Percentiles rank a stretch among this genome's conserved stretches.
phyloP scores from a whole-genome alignment of 2,888 invertebrate species.

The Cephonodes hylas region DNA sequence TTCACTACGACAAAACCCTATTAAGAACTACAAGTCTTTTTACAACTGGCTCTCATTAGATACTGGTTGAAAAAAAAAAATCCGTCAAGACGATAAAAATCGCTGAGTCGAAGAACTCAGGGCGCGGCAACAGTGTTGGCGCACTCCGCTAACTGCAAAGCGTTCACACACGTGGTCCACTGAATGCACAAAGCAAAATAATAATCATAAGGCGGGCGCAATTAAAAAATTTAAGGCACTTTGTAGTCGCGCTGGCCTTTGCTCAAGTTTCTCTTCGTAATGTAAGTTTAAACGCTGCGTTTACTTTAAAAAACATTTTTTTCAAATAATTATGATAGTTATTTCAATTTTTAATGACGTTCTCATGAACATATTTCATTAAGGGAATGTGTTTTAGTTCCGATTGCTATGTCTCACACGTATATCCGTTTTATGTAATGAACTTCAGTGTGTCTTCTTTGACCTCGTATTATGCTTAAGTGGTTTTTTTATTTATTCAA shows the following conservation, averaged over 20 bases:
- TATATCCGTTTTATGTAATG: not conserved
- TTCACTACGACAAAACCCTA: too few relatives aligned
- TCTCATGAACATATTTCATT: constrained; percentile 19
- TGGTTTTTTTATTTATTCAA: not conserved
- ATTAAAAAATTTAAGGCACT: constrained; percentile 81
- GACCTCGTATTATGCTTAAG: not conserved
- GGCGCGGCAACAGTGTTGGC: constrained; percentile 19
- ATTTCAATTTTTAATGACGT: constrained; percentile 36
- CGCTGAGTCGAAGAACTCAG: not conserved
- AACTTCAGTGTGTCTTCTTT: not conserved
- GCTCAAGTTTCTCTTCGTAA: constrained; percentile 44
- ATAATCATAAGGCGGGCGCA: constrained; percentile 73
- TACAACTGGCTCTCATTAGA: too few relatives aligned
- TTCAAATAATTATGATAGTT: constrained; percentile 29
- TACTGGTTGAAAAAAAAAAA: not conserved
- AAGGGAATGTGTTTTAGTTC: constrained; percentile 5
- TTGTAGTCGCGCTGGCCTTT: constrained; percentile 61
- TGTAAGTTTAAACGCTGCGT: constrained; percentile 41
- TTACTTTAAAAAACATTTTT: constrained; percentile 36
- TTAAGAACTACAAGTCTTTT: too few relatives aligned
- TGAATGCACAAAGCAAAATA: constrained; percentile 77
- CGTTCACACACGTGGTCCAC: constrained; percentile 61
- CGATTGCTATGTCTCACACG: not conserved
- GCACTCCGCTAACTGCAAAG: constrained; percentile 47
- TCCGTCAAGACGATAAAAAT: too few relatives aligned